Evolutionary conservation across 2,888 invertebrate genomes (phyloP).

Genomic region (Zygothrica quintamaculata): DNA sequence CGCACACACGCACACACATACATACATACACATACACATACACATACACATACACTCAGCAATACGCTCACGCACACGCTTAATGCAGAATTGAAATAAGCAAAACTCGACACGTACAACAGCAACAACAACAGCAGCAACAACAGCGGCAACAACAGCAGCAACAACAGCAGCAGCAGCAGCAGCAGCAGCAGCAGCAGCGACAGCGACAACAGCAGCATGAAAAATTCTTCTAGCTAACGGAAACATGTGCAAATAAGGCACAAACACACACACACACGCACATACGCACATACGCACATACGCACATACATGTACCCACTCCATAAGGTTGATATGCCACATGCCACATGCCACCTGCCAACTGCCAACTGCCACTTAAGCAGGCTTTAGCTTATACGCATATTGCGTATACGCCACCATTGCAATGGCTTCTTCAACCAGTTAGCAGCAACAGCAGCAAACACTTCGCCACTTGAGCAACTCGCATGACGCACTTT

Average conservation of each 20-base stretch:
- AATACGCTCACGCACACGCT: constrained; percentile 57
- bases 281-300: constrained; percentile 8
- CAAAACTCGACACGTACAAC: constrained; percentile 54
- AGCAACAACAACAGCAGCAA: constrained; percentile 12
- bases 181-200: constrained; percentile 10
- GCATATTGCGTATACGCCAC: constrained; percentile 69
- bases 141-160: constrained; percentile 24
- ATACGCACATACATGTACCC: constrained; percentile 11
- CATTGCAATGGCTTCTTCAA: constrained; percentile 66
- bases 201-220: constrained; percentile 28
- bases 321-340: neutral
- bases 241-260: constrained; percentile 71
- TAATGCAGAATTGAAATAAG: constrained; percentile 46
- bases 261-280: constrained; percentile 17
- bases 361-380: constrained; percentile 5
- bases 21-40: constrained; percentile 21
- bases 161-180: constrained; percentile 20
- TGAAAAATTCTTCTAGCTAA: constrained; percentile 44
- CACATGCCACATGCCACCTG: constrained; percentile 21
- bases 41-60: constrained; percentile 25
- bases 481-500: constrained; percentile 67
- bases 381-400: constrained; percentile 55
- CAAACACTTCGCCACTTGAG: constrained; percentile 29
- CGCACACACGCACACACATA: too few species aligned
- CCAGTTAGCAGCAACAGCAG: too few species aligned